phyloP scores from a whole-genome alignment of 2,113 vertebrate species.

The Mustela lutreola region DNA sequence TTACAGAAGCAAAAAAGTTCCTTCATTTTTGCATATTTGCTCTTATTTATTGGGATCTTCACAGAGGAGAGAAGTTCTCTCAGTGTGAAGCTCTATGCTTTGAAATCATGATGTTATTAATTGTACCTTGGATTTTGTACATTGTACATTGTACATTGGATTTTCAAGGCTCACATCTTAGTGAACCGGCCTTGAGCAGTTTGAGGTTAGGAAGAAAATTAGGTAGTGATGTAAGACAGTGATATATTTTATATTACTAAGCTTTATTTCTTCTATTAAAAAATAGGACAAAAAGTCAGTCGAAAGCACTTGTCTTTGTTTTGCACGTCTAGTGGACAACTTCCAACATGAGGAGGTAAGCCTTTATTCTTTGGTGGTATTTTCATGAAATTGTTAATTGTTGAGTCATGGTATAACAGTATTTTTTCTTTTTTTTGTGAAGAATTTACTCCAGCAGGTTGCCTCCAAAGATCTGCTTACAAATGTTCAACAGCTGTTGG shows the following conservation, averaged over 20 bases:
- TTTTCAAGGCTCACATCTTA: background rate
- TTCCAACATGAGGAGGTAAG: constrained; percentile 99
- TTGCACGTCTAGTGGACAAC: constrained; percentile 98
- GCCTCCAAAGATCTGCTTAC: constrained; percentile 98
- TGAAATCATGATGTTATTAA: background rate
- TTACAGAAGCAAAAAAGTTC: background rate
- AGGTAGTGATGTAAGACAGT: background rate
- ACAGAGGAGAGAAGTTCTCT: background rate
- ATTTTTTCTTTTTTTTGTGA: constrained; percentile 68
- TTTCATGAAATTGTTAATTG: background rate
- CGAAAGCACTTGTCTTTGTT: constrained; percentile 99
- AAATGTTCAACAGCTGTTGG: constrained; percentile 98
- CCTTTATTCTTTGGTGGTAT: background rate
- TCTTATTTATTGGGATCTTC: background rate
- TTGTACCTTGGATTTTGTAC: background rate
- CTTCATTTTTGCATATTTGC: background rate
- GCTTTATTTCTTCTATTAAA: constrained; percentile 43
- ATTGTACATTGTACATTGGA: background rate
- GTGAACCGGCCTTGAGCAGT: background rate
- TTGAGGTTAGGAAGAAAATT: background rate
- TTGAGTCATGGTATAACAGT: background rate
- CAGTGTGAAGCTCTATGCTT: background rate
- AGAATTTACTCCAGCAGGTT: constrained; percentile 99
- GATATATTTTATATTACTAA: constrained; percentile 20
- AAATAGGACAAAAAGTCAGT: constrained; percentile 98